These are phyloP conservation scores for Trichomycterus rosablanca DNA, from an alignment of 2,113 vertebrate genomes.

Conservation along the genomic window DNA sequence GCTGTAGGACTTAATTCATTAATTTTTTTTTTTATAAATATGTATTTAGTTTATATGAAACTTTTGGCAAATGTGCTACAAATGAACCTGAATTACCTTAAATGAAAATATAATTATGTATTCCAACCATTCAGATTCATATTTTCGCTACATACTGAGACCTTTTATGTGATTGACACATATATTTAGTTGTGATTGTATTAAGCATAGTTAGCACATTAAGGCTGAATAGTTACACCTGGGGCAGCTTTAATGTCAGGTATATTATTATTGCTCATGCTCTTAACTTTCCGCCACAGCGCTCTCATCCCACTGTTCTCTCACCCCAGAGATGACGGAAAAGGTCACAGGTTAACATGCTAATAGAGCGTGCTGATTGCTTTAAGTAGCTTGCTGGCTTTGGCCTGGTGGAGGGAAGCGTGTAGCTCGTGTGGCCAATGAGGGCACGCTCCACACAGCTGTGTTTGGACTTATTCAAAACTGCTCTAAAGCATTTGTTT, in stretches of 20 bases:
- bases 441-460: slow-evolving; percentile 53
- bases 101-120: too few species aligned
- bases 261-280: slow-evolving; percentile 4
- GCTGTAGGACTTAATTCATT: too few species aligned
- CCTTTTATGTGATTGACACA: too few species aligned
- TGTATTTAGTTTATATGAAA: too few species aligned
- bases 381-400: slow-evolving; percentile 57
- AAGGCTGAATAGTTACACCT: too few species aligned
- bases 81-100: too few species aligned
- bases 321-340: slow-evolving; percentile 50
- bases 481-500: slow-evolving; percentile 65
- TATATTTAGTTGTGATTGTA: too few species aligned
- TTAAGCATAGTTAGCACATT: too few species aligned
- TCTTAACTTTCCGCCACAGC: neutral
- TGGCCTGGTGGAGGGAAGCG: slow-evolving; percentile 46
- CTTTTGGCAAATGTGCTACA: too few species aligned
- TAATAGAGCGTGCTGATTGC: slow-evolving; percentile 71
- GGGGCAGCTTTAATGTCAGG: slow-evolving; percentile 8
- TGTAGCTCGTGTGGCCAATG: slow-evolving; percentile 48
- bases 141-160: too few species aligned
- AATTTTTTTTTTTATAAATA: too few species aligned
- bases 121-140: too few species aligned
- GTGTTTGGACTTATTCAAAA: slow-evolving; percentile 63
- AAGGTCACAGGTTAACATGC: slow-evolving; percentile 66
- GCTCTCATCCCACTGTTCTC: slow-evolving; percentile 26